Conservation (phyloP, 2,797 vertebrate species). For the Antrozous pallidus region DNA sequence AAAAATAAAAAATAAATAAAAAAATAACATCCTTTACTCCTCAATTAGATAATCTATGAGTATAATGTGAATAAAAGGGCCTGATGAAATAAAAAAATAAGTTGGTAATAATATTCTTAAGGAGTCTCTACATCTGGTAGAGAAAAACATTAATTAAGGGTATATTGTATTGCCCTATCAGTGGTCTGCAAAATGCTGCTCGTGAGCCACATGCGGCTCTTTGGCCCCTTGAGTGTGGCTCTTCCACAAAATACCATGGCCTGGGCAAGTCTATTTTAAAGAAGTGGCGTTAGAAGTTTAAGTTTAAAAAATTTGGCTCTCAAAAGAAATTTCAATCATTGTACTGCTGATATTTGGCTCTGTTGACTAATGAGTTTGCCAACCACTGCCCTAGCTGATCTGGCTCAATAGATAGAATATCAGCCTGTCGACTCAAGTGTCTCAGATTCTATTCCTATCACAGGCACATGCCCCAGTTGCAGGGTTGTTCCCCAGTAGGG, state of each 20-base stretch:
- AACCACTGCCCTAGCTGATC: no score
- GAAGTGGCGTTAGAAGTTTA: no score
- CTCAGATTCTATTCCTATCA: background rate
- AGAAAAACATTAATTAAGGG: constrained; percentile 23
- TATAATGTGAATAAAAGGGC: background rate
- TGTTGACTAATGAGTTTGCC: no score
- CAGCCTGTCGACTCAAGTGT: background rate
- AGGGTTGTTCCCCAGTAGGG: background rate
- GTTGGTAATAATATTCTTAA: background rate
- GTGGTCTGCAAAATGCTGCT: no score
- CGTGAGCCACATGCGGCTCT: no score
- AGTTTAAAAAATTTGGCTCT: no score
- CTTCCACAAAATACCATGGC: no score
- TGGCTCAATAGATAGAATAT: background rate
- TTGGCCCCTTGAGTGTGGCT: no score
- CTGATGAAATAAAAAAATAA: constrained; percentile 12
- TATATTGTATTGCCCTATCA: background rate
- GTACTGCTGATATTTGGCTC: no score
- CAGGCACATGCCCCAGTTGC: background rate
- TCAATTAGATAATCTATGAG: background rate
- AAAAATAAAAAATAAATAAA: no score
- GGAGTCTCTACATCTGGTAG: background rate
- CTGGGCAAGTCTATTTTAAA: no score
- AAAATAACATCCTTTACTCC: background rate
- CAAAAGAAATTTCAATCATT: no score